Conservation (phyloP, 35 echinoderm and acorn worm species). For the Heliocidaris tuberculata region DNA sequence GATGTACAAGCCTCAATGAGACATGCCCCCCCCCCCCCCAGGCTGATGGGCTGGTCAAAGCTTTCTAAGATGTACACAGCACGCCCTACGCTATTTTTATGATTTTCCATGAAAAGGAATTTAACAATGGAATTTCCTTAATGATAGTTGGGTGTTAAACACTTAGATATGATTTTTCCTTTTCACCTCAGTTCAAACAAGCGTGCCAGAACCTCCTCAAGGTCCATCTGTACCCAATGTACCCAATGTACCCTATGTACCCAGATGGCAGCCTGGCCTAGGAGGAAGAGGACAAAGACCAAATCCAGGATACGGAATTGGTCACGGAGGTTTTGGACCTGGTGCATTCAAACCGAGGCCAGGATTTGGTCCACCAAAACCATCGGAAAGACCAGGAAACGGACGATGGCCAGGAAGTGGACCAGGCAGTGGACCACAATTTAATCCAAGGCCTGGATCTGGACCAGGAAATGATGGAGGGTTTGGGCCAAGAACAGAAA, state of each 20-base stretch:
- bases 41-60: too few relatives aligned
- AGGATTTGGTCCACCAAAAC: conserved; percentile 19
- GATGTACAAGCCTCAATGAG: too few relatives aligned
- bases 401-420: background rate
- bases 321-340: conserved; percentile 28
- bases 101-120: too few relatives aligned
- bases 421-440: background rate
- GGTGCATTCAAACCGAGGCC: conserved; percentile 28
- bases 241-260: background rate
- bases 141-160: too few relatives aligned
- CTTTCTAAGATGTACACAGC: too few relatives aligned
- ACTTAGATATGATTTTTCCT: too few relatives aligned
- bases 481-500: background rate
- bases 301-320: background rate
- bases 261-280: background rate
- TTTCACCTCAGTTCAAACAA: background rate
- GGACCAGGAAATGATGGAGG: background rate
- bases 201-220: background rate
- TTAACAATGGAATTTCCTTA: too few relatives aligned
- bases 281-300: conserved; percentile 14
- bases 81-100: too few relatives aligned
- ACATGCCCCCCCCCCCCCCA: too few relatives aligned
- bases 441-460: conserved; percentile 12
- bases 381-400: background rate
- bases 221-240: background rate